These are phyloP conservation scores for Autographa pulchrina DNA, from an alignment of 2,888 invertebrate species.

Conservation along the genomic window DNA sequence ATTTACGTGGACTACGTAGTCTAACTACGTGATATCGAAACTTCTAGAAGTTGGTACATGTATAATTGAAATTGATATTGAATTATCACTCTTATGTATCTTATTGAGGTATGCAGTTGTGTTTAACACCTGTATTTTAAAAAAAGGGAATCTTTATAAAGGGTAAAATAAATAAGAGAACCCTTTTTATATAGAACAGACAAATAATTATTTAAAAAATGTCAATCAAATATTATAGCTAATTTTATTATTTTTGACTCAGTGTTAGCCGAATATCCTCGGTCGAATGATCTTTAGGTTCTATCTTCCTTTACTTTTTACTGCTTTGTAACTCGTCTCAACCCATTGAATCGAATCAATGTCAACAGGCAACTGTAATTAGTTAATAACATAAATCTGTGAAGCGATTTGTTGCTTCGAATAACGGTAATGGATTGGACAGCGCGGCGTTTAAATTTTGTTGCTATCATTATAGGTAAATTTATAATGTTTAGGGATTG, in stretches of 20 bases:
- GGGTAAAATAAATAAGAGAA: no score
- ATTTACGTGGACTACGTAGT: conserved; percentile 27
- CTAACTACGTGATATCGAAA: conserved; percentile 18
- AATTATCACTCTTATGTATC: no score
- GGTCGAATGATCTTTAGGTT: conserved; percentile 25
- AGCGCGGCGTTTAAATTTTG: neutral
- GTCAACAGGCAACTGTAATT: conserved; percentile 16
- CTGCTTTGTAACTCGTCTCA: conserved; percentile 32
- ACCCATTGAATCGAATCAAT: conserved; percentile 38
- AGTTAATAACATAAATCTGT: conserved; percentile 5
- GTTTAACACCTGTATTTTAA: no score
- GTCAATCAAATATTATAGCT: no score
- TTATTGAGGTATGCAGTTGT: no score
- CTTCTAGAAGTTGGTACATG: neutral
- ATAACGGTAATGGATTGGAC: neutral
- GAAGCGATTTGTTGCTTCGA: neutral
- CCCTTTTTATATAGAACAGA: no score
- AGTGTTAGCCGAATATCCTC: neutral
- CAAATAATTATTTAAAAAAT: no score
- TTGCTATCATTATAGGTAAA: neutral
- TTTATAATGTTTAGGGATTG: neutral
- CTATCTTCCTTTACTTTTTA: conserved; percentile 19
- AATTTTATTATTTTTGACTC: neutral
- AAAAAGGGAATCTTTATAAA: no score
- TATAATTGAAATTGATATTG: neutral